Conservation (phyloP, 2,888 invertebrate genomes). For the Nomada goodeniana region DNA sequence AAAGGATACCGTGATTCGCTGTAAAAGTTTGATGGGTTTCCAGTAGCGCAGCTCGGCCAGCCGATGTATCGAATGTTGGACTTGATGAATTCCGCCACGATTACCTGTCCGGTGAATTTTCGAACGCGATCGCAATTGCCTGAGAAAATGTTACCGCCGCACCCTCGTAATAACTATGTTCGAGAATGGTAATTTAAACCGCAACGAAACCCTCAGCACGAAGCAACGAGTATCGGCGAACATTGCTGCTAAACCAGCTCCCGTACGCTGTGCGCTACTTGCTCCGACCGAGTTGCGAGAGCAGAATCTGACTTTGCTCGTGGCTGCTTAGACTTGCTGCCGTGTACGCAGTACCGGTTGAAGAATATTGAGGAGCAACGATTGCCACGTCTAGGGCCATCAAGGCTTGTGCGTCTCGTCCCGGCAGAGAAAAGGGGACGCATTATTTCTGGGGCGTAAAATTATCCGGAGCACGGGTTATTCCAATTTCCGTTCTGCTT, state of each 20-base stretch:
- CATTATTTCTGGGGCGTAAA: not conserved
- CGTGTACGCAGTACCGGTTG: no score
- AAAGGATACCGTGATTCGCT: conserved; percentile 9
- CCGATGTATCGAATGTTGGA: not conserved
- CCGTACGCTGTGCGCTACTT: no score
- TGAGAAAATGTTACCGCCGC: not conserved
- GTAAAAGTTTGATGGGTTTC: conserved; percentile 22
- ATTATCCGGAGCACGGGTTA: not conserved
- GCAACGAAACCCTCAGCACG: not conserved
- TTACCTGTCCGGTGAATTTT: not conserved
- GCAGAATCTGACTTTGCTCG: no score
- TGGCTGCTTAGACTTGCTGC: no score
- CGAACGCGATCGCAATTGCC: not conserved
- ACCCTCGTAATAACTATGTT: not conserved
- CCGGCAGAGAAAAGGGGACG: not conserved
- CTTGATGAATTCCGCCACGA: conserved; percentile 17
- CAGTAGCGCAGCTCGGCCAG: not conserved
- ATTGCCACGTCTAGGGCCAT: no score
- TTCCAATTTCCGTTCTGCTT: conserved; percentile 8
- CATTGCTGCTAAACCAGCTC: no score
- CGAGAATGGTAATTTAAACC: conserved; percentile 12
- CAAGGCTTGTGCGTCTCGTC: no score
- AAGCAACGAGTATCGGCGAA: no score
- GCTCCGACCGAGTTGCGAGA: no score
- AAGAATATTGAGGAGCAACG: no score